Percentiles rank a stretch among this genome's conserved stretches.
Conservation (phyloP, 2,113 vertebrate genomes). For the Meleagris gallopavo region DNA sequence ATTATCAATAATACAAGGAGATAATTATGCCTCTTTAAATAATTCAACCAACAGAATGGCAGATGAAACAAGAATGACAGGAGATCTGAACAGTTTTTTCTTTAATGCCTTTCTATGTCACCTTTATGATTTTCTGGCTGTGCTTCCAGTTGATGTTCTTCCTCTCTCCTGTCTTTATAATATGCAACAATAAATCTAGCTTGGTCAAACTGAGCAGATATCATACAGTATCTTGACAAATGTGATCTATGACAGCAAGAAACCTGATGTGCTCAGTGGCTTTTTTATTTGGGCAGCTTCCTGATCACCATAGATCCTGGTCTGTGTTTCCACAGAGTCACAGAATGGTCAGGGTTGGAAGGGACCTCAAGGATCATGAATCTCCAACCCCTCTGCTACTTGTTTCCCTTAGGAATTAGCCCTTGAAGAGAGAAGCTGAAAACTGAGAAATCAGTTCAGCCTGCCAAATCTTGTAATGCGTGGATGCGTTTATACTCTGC, state of each 20-base stretch:
- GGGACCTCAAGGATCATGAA: too few species aligned
- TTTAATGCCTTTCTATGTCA: not conserved
- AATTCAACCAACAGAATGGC: not conserved
- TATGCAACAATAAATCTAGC: not conserved
- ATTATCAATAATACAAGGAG: not conserved
- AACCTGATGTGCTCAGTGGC: not conserved
- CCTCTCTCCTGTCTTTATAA: not conserved
- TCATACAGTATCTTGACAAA: not conserved
- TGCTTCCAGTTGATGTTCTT: not conserved
- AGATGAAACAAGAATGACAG: not conserved
- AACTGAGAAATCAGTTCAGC: not conserved
- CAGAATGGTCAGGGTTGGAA: too few species aligned
- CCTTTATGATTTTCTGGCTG: not conserved
- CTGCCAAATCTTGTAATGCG: not conserved
- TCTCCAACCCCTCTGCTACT: too few species aligned
- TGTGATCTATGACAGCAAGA: not conserved
- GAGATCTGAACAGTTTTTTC: not conserved
- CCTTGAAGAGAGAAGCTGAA: not conserved
- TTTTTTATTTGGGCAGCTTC: not conserved
- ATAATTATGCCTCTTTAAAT: not conserved
- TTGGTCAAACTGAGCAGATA: not conserved
- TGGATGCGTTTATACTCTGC: not conserved
- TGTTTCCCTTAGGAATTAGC: not conserved
- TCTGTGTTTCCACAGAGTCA: slow-evolving; percentile 9
- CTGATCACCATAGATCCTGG: not conserved